Conservation (phyloP, 2,888 invertebrate genomes). For the Drosophila prostipennis region DNA sequence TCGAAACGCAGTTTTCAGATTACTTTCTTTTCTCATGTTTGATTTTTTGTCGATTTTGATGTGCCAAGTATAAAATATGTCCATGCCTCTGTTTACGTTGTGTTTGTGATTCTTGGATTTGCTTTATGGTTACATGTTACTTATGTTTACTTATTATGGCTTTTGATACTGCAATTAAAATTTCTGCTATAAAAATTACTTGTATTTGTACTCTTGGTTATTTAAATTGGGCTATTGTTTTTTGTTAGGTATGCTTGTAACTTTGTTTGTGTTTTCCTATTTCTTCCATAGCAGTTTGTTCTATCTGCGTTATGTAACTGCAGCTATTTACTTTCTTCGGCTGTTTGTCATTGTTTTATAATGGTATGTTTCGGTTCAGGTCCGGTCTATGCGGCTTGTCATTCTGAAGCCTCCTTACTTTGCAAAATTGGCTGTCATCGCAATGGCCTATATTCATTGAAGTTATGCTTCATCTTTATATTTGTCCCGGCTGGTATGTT, state of each 20-base stretch:
- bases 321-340: slow-evolving; percentile 15
- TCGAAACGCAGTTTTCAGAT: slow-evolving; percentile 53
- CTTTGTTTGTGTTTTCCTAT: slow-evolving; percentile 49
- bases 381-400: slow-evolving; percentile 24
- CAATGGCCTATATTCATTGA: neutral
- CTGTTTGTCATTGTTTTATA: neutral
- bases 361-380: slow-evolving; percentile 7
- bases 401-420: slow-evolving; percentile 30
- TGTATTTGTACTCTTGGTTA: slow-evolving; percentile 85
- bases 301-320: slow-evolving; percentile 14
- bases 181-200: slow-evolving; percentile 83
- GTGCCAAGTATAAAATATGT: slow-evolving; percentile 52
- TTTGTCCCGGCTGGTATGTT: slow-evolving; percentile 37
- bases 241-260: slow-evolving; percentile 77
- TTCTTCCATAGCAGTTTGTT: slow-evolving; percentile 22
- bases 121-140: slow-evolving; percentile 42
- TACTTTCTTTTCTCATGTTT: slow-evolving; percentile 19
- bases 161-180: slow-evolving; percentile 83
- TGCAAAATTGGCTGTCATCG: slow-evolving; percentile 35
- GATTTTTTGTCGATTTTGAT: slow-evolving; percentile 37
- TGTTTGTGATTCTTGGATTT: slow-evolving; percentile 41
- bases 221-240: slow-evolving; percentile 84
- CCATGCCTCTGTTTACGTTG: slow-evolving; percentile 59
- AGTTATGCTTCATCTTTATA: slow-evolving; percentile 4
- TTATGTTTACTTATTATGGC: slow-evolving; percentile 59